Conservation (phyloP, 1,140 invertebrate species). For the Drosophila willistoni region DNA sequence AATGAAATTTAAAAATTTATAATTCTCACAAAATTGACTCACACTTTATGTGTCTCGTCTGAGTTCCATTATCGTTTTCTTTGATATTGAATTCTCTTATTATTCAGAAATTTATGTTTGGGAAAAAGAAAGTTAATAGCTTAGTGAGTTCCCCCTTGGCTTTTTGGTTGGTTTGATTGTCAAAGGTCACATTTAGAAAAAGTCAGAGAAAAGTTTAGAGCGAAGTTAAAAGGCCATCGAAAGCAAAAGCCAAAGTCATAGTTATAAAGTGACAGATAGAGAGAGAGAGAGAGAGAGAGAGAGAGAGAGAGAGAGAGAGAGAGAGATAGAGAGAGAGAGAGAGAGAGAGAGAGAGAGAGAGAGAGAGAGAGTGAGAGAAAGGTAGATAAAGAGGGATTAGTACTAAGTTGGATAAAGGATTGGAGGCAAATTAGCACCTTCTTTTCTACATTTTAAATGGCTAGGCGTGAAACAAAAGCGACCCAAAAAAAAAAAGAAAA, state of each 20-base stretch:
- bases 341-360: background rate
- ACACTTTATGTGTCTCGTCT: no score
- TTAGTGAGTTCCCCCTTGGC: background rate
- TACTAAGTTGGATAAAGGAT: background rate
- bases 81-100: background rate
- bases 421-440: conserved; percentile 2
- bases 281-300: background rate
- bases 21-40: no score
- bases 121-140: background rate
- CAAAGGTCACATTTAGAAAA: background rate
- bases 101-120: background rate
- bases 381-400: background rate
- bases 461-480: conserved; percentile 10
- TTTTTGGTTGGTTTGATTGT: conserved; percentile 2
- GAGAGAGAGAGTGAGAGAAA: background rate
- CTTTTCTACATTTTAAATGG: conserved; percentile 4
- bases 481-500: no score
- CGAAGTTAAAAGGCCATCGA: conserved; percentile 3
- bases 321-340: background rate
- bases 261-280: conserved; percentile 3
- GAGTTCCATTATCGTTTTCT: no score
- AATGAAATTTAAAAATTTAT: no score
- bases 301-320: background rate
- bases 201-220: conserved; percentile 8
- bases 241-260: conserved; percentile 13